Conservation (phyloP, 2,113 vertebrate species). For the Alaudala cheleensis region DNA sequence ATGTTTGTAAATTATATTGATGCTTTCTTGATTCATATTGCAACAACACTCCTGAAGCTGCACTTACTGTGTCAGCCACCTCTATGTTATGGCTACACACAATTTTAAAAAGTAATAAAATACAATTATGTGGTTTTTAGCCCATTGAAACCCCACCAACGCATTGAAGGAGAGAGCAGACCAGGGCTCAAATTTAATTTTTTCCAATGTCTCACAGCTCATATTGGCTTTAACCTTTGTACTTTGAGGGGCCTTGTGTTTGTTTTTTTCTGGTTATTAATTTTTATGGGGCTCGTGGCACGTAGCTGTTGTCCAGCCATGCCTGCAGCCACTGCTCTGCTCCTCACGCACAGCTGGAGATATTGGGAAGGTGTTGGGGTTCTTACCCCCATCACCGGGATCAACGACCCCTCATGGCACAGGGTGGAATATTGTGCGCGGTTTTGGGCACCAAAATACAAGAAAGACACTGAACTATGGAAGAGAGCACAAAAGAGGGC, state of each 20-base stretch:
- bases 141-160: neutral
- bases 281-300: neutral
- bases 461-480: neutral
- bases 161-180: neutral
- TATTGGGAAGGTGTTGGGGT: rapidly evolving
- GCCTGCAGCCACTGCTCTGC: neutral
- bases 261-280: neutral
- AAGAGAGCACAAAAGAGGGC: neutral
- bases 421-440: rapidly evolving
- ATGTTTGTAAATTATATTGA: neutral
- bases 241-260: neutral
- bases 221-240: neutral
- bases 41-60: neutral
- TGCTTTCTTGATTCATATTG: neutral
- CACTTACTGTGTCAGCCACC: neutral
- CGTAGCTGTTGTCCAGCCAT: rapidly evolving
- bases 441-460: neutral
- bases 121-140: neutral
- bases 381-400: rapidly evolving
- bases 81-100: rapidly evolving
- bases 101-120: neutral
- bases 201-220: neutral
- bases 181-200: neutral
- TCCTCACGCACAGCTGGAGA: neutral
- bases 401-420: rapidly evolving